Evolutionary conservation across 2,888 invertebrate species (phyloP).

Genomic region (Amphipoea oculea): DNA sequence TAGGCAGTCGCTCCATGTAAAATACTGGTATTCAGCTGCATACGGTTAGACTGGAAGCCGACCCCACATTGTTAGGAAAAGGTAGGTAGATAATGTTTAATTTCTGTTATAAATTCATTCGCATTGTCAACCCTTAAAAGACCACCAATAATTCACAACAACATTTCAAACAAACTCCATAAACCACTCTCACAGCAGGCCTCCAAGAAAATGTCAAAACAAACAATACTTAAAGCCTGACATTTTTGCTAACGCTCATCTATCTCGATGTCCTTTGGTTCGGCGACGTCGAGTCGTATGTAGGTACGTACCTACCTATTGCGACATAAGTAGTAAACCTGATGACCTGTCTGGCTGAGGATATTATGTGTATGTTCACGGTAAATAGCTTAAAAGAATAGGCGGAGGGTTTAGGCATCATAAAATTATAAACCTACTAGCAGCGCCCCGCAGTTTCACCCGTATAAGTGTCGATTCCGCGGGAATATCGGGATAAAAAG

Average conservation of each 20-base stretch:
- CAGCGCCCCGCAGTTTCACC: too few species aligned
- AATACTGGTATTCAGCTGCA: too few species aligned
- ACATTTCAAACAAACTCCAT: neutral
- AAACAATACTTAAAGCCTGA: constrained; percentile 19
- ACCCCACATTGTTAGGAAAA: too few species aligned
- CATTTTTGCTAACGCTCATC: constrained; percentile 52
- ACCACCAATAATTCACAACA: neutral
- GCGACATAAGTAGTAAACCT: constrained; percentile 52
- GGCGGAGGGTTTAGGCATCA: neutral
- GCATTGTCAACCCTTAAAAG: neutral
- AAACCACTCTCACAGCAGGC: constrained; percentile 17
- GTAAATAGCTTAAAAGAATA: constrained; percentile 1
- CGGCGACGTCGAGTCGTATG: constrained; percentile 13
- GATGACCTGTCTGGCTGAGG: constrained; percentile 44
- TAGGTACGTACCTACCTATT: constrained; percentile 15
- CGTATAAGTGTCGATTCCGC: too few species aligned
- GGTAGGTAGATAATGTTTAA: too few species aligned
- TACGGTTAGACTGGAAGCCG: too few species aligned
- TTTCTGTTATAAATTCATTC: too few species aligned
- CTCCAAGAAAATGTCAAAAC: constrained; percentile 25
- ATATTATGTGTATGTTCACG: constrained; percentile 24
- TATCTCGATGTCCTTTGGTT: constrained; percentile 61
- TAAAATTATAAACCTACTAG: too few species aligned
- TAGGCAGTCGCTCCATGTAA: too few species aligned
- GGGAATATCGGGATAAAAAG: too few species aligned